Percentiles rank a stretch among this genome's conserved stretches.
These are phyloP conservation scores for Pachyseris speciosa DNA, from an alignment of 64 coral and sea anemone species.

Conservation along the genomic window DNA sequence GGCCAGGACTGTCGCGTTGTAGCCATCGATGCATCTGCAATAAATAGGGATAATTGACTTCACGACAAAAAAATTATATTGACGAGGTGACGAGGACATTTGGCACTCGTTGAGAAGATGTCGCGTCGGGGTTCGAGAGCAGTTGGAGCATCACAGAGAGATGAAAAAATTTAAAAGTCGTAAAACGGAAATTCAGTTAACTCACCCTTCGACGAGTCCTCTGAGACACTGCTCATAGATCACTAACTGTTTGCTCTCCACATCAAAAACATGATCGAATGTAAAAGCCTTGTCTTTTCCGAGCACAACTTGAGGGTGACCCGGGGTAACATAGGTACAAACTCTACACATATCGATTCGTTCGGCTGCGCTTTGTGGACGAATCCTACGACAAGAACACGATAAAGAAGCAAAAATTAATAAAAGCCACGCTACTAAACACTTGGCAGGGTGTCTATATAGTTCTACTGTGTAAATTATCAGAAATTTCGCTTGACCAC, in stretches of 20 bases:
- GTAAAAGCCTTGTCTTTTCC: constrained; percentile 99
- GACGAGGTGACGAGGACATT: background rate
- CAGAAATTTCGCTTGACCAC: background rate
- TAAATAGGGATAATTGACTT: constrained; percentile 10
- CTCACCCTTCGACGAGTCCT: constrained; percentile 91
- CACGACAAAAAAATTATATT: background rate
- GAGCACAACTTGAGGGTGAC: constrained; percentile 96
- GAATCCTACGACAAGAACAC: constrained; percentile 79
- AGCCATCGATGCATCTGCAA: constrained; percentile 94
- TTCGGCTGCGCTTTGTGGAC: constrained; percentile 99
- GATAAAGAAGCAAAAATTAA: constrained; percentile 20
- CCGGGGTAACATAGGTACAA: constrained; percentile 94
- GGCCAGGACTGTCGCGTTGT: constrained; percentile 97
- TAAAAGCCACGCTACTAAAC: constrained; percentile 28
- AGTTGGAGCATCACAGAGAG: no score
- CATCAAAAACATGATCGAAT: constrained; percentile 96
- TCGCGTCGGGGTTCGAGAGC: background rate
- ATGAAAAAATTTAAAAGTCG: background rate
- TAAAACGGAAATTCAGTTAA: constrained; percentile 28
- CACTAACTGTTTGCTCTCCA: constrained; percentile 76
- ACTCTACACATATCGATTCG: constrained; percentile 98
- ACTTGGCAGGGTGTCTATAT: constrained; percentile 59
- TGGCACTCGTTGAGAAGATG: background rate
- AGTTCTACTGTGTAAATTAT: constrained; percentile 4
- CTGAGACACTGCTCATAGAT: constrained; percentile 92